A percentile compares a stretch with the other conserved stretches of the same genome.
These are phyloP conservation scores for Perccottus glenii DNA, from an alignment of 2,113 vertebrate species.

Conservation along the genomic window DNA sequence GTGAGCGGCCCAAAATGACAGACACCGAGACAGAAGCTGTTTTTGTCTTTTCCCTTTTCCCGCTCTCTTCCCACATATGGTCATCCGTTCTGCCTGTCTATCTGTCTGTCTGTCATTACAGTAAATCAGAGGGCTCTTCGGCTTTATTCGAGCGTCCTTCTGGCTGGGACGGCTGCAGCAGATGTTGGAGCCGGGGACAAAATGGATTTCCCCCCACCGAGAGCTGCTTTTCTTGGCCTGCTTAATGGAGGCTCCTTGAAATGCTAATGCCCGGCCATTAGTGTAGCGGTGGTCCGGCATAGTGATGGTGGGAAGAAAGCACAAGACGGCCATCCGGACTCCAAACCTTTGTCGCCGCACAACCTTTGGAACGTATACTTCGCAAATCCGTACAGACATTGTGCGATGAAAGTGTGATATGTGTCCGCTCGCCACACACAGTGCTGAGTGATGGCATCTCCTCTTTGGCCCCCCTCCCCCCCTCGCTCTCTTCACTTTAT, in stretches of 20 bases:
- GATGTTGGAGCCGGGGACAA: slow-evolving; percentile 93
- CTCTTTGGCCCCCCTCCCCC: slow-evolving; percentile 33
- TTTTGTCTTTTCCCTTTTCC: slow-evolving; percentile 68
- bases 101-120: slow-evolving; percentile 82
- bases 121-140: slow-evolving; percentile 91
- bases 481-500: background rate
- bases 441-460: slow-evolving; percentile 70
- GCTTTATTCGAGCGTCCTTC: slow-evolving; percentile 91
- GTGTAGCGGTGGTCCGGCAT: slow-evolving; percentile 87
- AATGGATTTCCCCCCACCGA: slow-evolving; percentile 88
- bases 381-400: slow-evolving; percentile 70
- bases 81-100: slow-evolving; percentile 76
- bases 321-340: slow-evolving; percentile 75
- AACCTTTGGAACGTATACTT: slow-evolving; percentile 81
- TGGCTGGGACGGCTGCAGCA: slow-evolving; percentile 94
- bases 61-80: slow-evolving; percentile 67
- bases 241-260: slow-evolving; percentile 92
- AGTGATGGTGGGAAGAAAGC: slow-evolving; percentile 88
- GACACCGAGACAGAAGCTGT: slow-evolving; percentile 75
- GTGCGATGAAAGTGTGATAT: slow-evolving; percentile 64
- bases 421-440: slow-evolving; percentile 46
- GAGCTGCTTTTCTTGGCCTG: slow-evolving; percentile 90
- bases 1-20: slow-evolving; percentile 62
- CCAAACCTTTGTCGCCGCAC: slow-evolving; percentile 87
- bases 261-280: slow-evolving; percentile 91